A percentile compares a stretch with the other conserved stretches of the same genome.
Conservation (phyloP, 2,113 vertebrate species). For the Anseranas semipalmata region DNA sequence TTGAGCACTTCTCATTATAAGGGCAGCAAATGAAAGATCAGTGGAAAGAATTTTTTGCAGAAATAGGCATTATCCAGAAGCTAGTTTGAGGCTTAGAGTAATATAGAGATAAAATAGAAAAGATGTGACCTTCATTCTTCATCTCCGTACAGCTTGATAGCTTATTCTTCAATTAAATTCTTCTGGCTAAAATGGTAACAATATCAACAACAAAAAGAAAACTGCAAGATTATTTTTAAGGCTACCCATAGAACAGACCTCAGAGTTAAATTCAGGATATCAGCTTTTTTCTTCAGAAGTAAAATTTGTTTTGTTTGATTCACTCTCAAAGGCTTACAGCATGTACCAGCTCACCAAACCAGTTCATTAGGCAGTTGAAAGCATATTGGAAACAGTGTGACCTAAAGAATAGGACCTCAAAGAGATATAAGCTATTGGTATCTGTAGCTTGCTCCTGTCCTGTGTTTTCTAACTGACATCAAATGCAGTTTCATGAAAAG, state of each 20-base stretch:
- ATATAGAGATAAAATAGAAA: slow-evolving; percentile 65
- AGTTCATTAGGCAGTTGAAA: slow-evolving; percentile 37
- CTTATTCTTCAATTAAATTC: slow-evolving; percentile 68
- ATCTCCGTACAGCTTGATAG: slow-evolving; percentile 46
- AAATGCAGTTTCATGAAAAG: neutral
- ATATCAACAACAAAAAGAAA: slow-evolving; percentile 40
- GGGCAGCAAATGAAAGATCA: slow-evolving; percentile 56
- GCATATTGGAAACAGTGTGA: neutral
- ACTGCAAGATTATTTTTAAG: slow-evolving; percentile 4
- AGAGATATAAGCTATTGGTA: neutral
- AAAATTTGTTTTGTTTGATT: slow-evolving; percentile 38
- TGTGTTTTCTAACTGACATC: neutral
- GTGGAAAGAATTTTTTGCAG: slow-evolving; percentile 51
- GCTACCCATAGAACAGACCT: neutral
- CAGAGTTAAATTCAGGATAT: slow-evolving; percentile 24
- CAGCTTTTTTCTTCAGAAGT: neutral
- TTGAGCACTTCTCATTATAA: slow-evolving; percentile 57
- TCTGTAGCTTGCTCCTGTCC: neutral
- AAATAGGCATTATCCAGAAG: slow-evolving; percentile 62
- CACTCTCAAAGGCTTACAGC: neutral
- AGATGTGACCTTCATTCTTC: slow-evolving; percentile 59
- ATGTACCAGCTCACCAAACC: neutral
- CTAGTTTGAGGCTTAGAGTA: slow-evolving; percentile 56
- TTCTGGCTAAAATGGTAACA: slow-evolving; percentile 46
- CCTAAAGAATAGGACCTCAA: neutral